phyloP scores from a whole-genome alignment of 2,888 invertebrate genomes.

The Drosophila mimetica region DNA sequence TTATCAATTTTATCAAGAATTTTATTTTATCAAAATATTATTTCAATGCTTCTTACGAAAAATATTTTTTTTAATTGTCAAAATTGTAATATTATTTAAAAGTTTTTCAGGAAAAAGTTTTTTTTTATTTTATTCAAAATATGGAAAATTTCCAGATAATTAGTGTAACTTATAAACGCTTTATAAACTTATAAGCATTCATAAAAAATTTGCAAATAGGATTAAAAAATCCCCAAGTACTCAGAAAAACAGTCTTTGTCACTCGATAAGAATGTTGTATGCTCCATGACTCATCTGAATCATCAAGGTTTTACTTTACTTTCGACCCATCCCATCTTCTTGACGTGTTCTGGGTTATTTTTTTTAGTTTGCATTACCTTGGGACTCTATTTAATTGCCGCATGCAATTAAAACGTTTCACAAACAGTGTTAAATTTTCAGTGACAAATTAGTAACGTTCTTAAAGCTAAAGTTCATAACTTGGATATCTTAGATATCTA shows the following conservation, averaged over 20 bases:
- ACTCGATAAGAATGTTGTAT: not conserved
- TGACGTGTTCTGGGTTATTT: constrained; percentile 33
- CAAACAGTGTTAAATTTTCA: constrained; percentile 77
- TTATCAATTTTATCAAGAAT: no score
- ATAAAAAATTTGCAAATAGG: no score
- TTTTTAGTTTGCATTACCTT: constrained; percentile 81
- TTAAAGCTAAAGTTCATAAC: constrained; percentile 50
- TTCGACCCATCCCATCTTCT: constrained; percentile 16
- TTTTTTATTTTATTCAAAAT: no score
- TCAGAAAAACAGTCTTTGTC: not conserved
- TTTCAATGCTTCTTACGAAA: no score
- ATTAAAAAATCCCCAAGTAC: not conserved
- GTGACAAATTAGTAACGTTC: constrained; percentile 58
- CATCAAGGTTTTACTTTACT: constrained; percentile 1
- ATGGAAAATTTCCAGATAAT: no score
- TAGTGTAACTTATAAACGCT: no score
- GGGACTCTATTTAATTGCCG: constrained; percentile 83
- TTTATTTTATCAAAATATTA: no score
- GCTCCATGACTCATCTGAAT: constrained; percentile 11
- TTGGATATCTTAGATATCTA: constrained; percentile 33
- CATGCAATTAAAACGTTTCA: constrained; percentile 83
- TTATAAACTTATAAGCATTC: no score
- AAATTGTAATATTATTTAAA: no score
- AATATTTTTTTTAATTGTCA: no score
- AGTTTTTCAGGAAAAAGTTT: no score